Evolutionary conservation across 2,888 invertebrate species (phyloP), one percentile per base, ranked within the genome.

Genomic region (Apamea crenata): DNA sequence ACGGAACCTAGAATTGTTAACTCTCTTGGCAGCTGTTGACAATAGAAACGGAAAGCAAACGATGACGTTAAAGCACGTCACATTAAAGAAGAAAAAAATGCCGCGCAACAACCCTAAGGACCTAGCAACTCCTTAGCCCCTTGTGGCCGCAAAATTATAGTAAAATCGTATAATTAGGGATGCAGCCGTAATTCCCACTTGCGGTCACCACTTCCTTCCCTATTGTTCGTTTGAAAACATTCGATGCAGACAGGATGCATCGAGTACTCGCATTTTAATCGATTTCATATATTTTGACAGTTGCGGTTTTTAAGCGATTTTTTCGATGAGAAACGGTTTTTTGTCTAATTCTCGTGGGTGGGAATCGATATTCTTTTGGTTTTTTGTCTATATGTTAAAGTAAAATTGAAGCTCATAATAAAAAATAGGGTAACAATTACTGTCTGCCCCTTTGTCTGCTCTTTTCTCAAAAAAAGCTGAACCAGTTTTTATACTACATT

Each of bases 151-250:
- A 95, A 96, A 96, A 96, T 96, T 96, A 96, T 93, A 94, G 94
- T 94, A 93, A 94, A 94, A 94, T 94, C 93, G 91, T 96, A 92
- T 96, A 96, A 96, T 96, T 96, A 96, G 92, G 95, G 95, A 93
- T 90, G 94, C 91, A 92, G 91, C 90, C 92, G 90, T 93, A 95
- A 95, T 96, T 96, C 93, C 90, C 90, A 92, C 95, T 95, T 96
- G 96, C 93, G 96, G 96, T 96, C 91, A 90, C 90, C 87, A 92
- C 94, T 96, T 96, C 96, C 96, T 96, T 95, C 93, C 94, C 94
- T 91, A 95, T 96, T 96, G 96, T 96, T 94, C 87, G 87, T 92
- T 93, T 91, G 82, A 84, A 88, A 87, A 91, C 90, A 88, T 90
- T 89, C 89, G 85, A 89, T 89, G 90, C 90, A 91, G 91, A 90